Conservation (phyloP, 2,888 invertebrate species). For the Axea sp. region DNA sequence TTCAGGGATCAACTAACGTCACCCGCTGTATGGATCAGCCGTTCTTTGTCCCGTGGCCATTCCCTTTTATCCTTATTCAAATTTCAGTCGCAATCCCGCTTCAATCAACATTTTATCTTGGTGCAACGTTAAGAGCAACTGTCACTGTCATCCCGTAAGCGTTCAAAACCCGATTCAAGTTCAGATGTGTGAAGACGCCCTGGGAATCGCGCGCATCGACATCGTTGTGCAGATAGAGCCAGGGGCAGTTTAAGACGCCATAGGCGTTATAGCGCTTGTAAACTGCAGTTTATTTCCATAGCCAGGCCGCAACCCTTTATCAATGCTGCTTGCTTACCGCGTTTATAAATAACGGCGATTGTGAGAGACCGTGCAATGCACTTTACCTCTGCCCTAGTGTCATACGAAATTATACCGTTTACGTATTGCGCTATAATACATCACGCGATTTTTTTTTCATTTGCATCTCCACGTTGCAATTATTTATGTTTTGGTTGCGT, state of each 20-base stretch:
- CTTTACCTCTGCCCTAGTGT: constrained; percentile 17
- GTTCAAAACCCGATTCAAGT: too few species aligned
- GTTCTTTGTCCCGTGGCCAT: constrained; percentile 31
- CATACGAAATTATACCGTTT: constrained; percentile 52
- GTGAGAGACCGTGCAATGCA: constrained; percentile 61
- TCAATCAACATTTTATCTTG: too few species aligned
- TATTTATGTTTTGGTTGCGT: constrained; percentile 21
- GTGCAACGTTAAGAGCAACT: too few species aligned
- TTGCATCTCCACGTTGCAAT: constrained; percentile 2
- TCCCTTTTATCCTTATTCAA: constrained; percentile 4
- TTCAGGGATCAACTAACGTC: constrained; percentile 61
- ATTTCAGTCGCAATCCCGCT: too few species aligned
- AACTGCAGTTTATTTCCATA: constrained; percentile 71
- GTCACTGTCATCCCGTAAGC: too few species aligned
- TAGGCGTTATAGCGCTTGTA: too few species aligned
- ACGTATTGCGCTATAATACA: constrained; percentile 41
- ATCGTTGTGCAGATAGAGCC: constrained; percentile 65
- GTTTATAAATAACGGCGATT: constrained; percentile 77
- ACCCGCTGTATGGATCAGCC: constrained; percentile 49
- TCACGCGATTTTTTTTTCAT: constrained; percentile 32
- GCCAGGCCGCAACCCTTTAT: constrained; percentile 75
- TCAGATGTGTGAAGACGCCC: too few species aligned
- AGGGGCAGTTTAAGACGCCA: constrained; percentile 55
- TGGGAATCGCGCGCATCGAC: constrained; percentile 73
- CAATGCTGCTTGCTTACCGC: constrained; percentile 72